Evolutionary conservation across 2,888 invertebrate genomes (phyloP).

Genomic region (Platynereis dumerilii): DNA sequence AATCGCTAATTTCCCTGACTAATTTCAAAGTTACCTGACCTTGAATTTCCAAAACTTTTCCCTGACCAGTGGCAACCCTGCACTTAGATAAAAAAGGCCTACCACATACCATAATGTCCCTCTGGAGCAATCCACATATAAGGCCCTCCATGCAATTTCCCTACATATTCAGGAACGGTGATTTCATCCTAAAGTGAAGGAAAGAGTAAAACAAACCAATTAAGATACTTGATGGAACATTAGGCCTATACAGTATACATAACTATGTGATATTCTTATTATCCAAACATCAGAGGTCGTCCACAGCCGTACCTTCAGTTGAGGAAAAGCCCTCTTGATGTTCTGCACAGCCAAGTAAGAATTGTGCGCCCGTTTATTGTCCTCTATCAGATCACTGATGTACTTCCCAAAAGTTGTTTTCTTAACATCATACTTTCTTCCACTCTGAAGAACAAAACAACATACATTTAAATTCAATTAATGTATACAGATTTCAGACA

Average conservation of each 20-base stretch:
- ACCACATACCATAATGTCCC: conserved; percentile 43
- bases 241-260: neutral
- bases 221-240: neutral
- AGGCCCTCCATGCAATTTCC: conserved; percentile 44
- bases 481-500: neutral
- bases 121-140: conserved; percentile 42
- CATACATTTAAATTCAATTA: neutral
- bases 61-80: no score
- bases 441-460: conserved; percentile 29
- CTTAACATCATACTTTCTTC: conserved; percentile 39
- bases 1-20: no score
- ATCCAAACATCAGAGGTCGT: neutral
- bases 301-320: conserved; percentile 28
- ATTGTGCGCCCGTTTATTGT: conserved; percentile 36
- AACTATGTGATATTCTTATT: neutral
- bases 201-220: neutral
- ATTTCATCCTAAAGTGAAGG: conserved; percentile 36
- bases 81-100: no score
- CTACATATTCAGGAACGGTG: conserved; percentile 40
- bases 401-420: conserved; percentile 41
- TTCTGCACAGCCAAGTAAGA: conserved; percentile 46
- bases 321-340: conserved; percentile 41
- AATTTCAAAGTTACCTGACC: no score
- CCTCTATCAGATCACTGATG: conserved; percentile 34
- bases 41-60: no score